Conservation (phyloP, 2,797 vertebrate genomes). For the Triplophysa yarkandensis region DNA sequence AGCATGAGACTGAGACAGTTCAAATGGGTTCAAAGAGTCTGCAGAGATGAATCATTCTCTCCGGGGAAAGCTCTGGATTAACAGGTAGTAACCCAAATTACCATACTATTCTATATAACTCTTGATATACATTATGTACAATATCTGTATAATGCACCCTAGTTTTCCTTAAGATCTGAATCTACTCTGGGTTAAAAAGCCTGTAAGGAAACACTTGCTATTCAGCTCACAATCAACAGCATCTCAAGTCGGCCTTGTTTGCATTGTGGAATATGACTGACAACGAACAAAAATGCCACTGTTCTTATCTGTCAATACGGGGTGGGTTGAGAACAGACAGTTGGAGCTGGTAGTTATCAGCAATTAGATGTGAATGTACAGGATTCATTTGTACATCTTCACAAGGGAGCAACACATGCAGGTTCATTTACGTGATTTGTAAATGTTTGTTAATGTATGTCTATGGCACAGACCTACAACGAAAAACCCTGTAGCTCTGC, state of each 20-base stretch:
- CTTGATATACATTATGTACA: too few relatives aligned
- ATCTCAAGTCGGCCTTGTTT: slow-evolving; percentile 38
- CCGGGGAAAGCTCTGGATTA: background rate
- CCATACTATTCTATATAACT: too few relatives aligned
- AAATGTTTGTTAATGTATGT: slow-evolving; percentile 9
- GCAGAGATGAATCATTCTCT: too few relatives aligned
- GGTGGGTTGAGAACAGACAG: slow-evolving; percentile 3
- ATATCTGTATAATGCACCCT: background rate
- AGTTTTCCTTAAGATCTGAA: background rate
- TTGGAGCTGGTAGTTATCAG: background rate
- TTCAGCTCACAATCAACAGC: slow-evolving; percentile 39
- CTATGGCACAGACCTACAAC: background rate
- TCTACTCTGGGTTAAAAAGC: slow-evolving; percentile 1
- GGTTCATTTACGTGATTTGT: slow-evolving; percentile 12
- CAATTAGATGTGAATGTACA: background rate
- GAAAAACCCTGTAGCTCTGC: background rate
- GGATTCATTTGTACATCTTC: background rate
- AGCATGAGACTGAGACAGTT: too few relatives aligned
- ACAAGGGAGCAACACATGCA: background rate
- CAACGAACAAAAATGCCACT: slow-evolving; percentile 33
- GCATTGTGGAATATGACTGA: slow-evolving; percentile 42
- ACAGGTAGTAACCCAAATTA: background rate
- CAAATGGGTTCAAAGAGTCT: too few relatives aligned
- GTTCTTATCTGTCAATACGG: slow-evolving; percentile 18
- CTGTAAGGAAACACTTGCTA: slow-evolving; percentile 9